Evolutionary conservation across 2,113 vertebrate species (phyloP).

Genomic region (Numida meleagris): DNA sequence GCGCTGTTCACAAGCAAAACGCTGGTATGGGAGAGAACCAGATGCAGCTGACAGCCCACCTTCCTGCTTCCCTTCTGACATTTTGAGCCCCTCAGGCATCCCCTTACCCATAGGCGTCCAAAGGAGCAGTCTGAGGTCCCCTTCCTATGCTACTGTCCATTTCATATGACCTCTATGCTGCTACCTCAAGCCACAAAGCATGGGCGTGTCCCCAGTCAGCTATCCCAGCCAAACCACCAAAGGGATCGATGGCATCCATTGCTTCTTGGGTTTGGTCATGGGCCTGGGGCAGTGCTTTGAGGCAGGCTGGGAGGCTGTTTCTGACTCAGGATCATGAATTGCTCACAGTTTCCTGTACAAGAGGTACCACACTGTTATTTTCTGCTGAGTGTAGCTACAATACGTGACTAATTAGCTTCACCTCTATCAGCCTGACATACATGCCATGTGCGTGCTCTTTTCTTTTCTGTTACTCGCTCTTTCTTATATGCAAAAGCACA

Average conservation of each 20-base stretch:
- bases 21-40: neutral
- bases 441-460: neutral
- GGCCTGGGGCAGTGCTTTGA: neutral
- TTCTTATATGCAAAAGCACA: neutral
- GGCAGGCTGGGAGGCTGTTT: neutral
- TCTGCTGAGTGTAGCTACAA: neutral
- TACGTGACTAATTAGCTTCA: neutral
- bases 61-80: too few species aligned
- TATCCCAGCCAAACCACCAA: rapidly evolving
- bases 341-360: neutral
- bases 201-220: rapidly evolving
- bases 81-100: neutral
- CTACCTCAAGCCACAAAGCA: rapidly evolving
- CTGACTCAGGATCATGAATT: neutral
- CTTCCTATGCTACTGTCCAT: neutral
- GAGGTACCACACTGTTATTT: neutral
- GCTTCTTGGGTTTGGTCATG: neutral
- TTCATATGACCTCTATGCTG: rapidly evolving
- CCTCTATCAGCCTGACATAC: neutral
- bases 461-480: neutral
- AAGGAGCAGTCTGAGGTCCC: neutral
- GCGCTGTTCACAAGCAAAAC: neutral
- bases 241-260: rapidly evolving
- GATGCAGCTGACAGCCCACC: neutral
- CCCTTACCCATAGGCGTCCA: too few species aligned